Percentiles rank a stretch among this genome's conserved stretches.
phyloP scores from a whole-genome alignment of 2,888 invertebrate genomes.

The Himalopsyche kuldschensis region DNA sequence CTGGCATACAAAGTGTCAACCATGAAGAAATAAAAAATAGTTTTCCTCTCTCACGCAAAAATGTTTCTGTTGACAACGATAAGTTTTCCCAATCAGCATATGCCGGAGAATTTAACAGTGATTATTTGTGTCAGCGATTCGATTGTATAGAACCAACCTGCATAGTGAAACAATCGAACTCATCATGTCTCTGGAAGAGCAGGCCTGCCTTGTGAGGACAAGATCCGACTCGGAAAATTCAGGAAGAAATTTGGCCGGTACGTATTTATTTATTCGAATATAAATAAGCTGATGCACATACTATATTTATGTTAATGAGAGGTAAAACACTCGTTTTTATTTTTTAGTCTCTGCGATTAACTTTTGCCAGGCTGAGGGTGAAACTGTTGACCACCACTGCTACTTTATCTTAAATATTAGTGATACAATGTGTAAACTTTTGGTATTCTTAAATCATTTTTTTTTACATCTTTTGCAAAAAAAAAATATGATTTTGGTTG shows the following conservation, averaged over 20 bases:
- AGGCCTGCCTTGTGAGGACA: constrained; percentile 62
- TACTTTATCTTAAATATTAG: too few relatives aligned
- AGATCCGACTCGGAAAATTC: constrained; percentile 58
- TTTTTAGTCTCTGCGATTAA: too few relatives aligned
- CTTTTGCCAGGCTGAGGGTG: too few relatives aligned
- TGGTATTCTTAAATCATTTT: too few relatives aligned
- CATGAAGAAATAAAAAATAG: neutral
- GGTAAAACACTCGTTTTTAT: too few relatives aligned
- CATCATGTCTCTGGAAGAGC: constrained; percentile 53
- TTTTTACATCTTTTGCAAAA: too few relatives aligned
- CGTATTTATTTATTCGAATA: neutral
- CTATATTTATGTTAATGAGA: too few relatives aligned
- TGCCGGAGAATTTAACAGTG: neutral
- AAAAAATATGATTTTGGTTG: too few relatives aligned
- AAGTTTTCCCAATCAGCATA: neutral
- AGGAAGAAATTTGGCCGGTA: constrained; percentile 30
- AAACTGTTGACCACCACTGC: too few relatives aligned
- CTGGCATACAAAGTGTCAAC: neutral
- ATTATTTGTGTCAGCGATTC: neutral
- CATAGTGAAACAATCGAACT: neutral
- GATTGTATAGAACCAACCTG: neutral
- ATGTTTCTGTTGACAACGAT: neutral
- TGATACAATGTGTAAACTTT: too few relatives aligned
- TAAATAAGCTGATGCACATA: too few relatives aligned
- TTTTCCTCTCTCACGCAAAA: neutral